Conservation (phyloP, 1,140 invertebrate genomes). For the Zaprionus ghesquierei region DNA sequence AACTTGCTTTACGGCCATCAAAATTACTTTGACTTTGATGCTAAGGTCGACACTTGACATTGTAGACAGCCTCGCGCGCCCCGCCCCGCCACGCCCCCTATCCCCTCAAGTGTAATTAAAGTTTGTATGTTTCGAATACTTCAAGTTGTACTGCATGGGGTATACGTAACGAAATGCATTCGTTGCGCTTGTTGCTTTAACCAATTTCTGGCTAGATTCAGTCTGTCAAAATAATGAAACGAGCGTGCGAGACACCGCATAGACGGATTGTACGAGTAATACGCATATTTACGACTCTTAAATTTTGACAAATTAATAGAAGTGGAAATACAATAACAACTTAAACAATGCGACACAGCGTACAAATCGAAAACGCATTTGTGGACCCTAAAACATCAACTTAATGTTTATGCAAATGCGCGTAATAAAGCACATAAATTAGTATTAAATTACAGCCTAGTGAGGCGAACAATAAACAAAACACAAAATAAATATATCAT, state of each 20-base stretch:
- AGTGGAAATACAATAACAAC: conserved; percentile 21
- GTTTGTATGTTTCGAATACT: neutral
- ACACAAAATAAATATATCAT: conserved; percentile 13
- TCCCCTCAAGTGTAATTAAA: neutral
- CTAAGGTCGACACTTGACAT: conserved; percentile 39
- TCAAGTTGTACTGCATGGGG: neutral
- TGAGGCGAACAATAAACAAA: conserved; percentile 33
- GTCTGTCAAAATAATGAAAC: conserved; percentile 68
- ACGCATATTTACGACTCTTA: conserved; percentile 67
- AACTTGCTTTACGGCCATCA: conserved; percentile 32
- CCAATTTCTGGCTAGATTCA: conserved; percentile 23
- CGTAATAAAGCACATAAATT: conserved; percentile 78
- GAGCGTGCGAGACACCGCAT: conserved; percentile 1
- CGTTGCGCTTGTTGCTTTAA: conserved; percentile 55
- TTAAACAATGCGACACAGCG: conserved; percentile 49
- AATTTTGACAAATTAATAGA: conserved; percentile 77
- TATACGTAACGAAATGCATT: conserved; percentile 60
- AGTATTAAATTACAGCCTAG: conserved; percentile 71
- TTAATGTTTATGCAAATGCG: conserved; percentile 66
- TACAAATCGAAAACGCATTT: conserved; percentile 57
- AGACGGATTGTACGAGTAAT: conserved; percentile 39
- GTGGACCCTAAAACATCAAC: conserved; percentile 43
- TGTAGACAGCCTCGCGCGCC: neutral
- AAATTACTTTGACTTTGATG: conserved; percentile 7
- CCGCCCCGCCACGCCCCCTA: neutral